phyloP scores from a whole-genome alignment of 2,113 vertebrate genomes.

The Halichoeres trimaculatus region DNA sequence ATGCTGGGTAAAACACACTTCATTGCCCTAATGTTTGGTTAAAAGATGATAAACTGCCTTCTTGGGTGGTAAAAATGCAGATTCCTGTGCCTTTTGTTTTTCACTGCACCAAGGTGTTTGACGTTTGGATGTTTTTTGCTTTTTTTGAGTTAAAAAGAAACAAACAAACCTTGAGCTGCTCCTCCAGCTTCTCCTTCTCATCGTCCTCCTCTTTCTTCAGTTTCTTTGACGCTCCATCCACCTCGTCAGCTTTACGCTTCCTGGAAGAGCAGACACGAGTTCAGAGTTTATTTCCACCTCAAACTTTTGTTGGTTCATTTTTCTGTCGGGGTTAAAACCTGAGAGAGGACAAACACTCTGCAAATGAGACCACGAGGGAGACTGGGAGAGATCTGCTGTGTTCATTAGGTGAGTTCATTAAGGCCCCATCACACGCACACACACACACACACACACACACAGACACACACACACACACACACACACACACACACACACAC shows the following conservation, averaged over 20 bases:
- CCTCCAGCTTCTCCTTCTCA: conserved; percentile 84
- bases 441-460: conserved; percentile 59
- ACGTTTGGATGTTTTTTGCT: too few species aligned
- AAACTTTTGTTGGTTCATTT: conserved; percentile 3
- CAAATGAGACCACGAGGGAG: conserved; percentile 52
- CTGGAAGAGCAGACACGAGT: conserved; percentile 71
- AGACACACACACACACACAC: conserved; percentile 56
- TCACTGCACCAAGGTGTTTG: too few species aligned
- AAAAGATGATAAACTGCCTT: too few species aligned
- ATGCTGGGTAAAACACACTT: too few species aligned
- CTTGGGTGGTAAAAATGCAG: too few species aligned
- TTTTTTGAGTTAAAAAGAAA: background rate
- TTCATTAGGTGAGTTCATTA: conserved; percentile 61
- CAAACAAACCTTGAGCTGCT: conserved; percentile 77
- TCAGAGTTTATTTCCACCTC: background rate
- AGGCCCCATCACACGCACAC: too few species aligned
- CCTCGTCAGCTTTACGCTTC: conserved; percentile 90
- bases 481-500: conserved; percentile 53
- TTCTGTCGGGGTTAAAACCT: background rate
- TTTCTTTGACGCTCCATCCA: conserved; percentile 87
- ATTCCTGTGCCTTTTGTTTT: too few species aligned
- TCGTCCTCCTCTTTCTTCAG: conserved; percentile 91
- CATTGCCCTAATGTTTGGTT: too few species aligned
- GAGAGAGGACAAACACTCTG: conserved; percentile 29
- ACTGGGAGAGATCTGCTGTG: conserved; percentile 21